Conservation (phyloP, 2,888 invertebrate genomes). For the Rhogogaster chlorosoma region DNA sequence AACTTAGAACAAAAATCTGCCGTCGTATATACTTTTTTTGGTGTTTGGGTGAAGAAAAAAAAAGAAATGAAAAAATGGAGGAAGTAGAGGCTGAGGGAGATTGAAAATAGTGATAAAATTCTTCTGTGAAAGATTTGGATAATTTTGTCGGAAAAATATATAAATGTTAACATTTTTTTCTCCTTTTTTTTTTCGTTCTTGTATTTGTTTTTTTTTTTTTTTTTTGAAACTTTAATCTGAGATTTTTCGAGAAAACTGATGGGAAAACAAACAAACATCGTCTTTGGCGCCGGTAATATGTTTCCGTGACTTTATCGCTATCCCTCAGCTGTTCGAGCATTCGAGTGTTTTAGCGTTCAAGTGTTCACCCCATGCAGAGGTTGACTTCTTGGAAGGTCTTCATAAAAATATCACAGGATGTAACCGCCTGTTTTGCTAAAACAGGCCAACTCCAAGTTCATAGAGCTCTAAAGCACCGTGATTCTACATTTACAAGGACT, state of each 20-base stretch:
- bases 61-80: neutral
- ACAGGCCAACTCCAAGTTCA: constrained; percentile 58
- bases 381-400: constrained; percentile 70
- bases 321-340: constrained; percentile 43
- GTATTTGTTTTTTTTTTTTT: neutral
- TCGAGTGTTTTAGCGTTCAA: constrained; percentile 59
- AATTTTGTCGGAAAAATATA: neutral
- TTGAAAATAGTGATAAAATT: neutral
- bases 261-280: constrained; percentile 46
- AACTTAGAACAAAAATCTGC: neutral
- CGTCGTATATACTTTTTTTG: neutral
- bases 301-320: constrained; percentile 41
- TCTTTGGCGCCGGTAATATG: constrained; percentile 37
- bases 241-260: constrained; percentile 5
- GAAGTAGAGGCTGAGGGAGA: neutral
- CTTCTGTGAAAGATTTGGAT: neutral
- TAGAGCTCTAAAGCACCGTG: constrained; percentile 35
- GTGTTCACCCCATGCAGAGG: constrained; percentile 68
- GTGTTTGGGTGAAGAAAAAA: neutral
- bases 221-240: neutral
- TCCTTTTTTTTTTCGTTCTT: neutral
- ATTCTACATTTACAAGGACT: neutral
- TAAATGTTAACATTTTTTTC: neutral
- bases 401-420: constrained; percentile 72
- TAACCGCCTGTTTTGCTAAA: constrained; percentile 62